Evolutionary conservation across 2,113 vertebrate genomes (phyloP).

Genomic region (Castor canadensis): DNA sequence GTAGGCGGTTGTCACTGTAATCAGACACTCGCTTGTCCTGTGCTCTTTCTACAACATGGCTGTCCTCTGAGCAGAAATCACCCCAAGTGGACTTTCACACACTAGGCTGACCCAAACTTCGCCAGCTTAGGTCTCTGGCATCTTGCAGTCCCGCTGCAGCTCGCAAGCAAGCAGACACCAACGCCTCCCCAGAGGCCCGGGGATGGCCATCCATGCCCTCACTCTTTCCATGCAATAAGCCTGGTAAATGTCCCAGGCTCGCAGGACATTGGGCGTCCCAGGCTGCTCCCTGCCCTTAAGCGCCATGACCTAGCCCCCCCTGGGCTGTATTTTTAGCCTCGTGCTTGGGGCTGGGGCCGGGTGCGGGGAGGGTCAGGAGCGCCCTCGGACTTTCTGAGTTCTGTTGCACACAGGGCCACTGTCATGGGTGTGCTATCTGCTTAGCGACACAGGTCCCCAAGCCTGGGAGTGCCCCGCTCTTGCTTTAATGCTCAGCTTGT

Average conservation of each 20-base stretch:
- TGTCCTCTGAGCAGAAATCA: constrained; percentile 1
- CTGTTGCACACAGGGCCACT: background rate
- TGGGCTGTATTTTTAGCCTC: constrained; percentile 73
- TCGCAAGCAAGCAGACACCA: background rate
- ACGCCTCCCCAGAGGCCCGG: background rate
- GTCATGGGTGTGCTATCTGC: background rate
- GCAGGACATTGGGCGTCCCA: constrained; percentile 1
- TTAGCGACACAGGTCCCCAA: background rate
- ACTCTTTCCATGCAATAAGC: constrained; percentile 73
- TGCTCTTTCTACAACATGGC: background rate
- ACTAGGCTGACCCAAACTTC: background rate
- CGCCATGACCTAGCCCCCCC: constrained; percentile 59
- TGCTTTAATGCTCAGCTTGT: background rate
- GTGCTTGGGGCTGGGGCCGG: constrained; percentile 47
- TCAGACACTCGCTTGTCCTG: background rate
- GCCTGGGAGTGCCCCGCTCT: background rate
- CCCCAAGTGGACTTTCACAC: background rate
- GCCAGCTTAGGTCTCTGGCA: background rate
- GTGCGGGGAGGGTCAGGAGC: background rate
- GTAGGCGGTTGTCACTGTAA: background rate
- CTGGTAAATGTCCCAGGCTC: constrained; percentile 35
- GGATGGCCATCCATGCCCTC: background rate
- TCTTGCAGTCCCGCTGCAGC: too few species aligned
- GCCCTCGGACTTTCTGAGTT: background rate
- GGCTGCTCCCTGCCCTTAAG: background rate